Evolutionary conservation across 2,888 invertebrate species (phyloP).

Genomic region (Zygaena filipendulae): DNA sequence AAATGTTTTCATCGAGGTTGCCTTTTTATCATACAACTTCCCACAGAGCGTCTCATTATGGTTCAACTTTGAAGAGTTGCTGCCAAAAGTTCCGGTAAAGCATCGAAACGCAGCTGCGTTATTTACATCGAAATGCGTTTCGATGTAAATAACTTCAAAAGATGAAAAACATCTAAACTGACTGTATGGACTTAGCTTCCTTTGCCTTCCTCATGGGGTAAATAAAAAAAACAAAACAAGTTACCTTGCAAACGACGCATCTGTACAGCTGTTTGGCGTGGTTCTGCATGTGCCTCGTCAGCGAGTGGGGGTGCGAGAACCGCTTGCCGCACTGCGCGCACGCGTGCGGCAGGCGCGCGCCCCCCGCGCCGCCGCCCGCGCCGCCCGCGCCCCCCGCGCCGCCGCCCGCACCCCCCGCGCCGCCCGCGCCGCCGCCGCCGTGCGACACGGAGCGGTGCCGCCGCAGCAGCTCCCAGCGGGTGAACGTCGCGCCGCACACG

Average conservation of each 20-base stretch:
- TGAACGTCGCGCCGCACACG: conserved; percentile 34
- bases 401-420: conserved; percentile 42
- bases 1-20: too few species aligned
- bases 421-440: conserved; percentile 46
- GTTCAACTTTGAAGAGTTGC: too few species aligned
- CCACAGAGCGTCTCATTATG: too few species aligned
- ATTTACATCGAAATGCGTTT: too few species aligned
- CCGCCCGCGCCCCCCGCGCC: conserved; percentile 39
- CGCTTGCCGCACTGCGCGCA: conserved; percentile 56
- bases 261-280: conserved; percentile 58
- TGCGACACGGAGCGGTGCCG: conserved; percentile 27
- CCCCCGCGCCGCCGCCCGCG: conserved; percentile 16
- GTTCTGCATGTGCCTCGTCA: conserved; percentile 57
- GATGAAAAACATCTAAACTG: too few species aligned
- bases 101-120: too few species aligned
- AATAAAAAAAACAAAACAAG: too few species aligned
- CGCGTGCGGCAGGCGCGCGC: conserved; percentile 32
- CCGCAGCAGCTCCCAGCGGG: conserved; percentile 39
- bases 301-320: conserved; percentile 50
- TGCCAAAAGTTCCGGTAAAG: too few species aligned
- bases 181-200: too few species aligned
- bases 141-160: too few species aligned
- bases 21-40: too few species aligned
- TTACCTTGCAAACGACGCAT: conserved; percentile 58
- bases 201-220: too few species aligned